Evolutionary conservation across 2,113 vertebrate genomes (phyloP).

Genomic region (Phocoena sinus): DNA sequence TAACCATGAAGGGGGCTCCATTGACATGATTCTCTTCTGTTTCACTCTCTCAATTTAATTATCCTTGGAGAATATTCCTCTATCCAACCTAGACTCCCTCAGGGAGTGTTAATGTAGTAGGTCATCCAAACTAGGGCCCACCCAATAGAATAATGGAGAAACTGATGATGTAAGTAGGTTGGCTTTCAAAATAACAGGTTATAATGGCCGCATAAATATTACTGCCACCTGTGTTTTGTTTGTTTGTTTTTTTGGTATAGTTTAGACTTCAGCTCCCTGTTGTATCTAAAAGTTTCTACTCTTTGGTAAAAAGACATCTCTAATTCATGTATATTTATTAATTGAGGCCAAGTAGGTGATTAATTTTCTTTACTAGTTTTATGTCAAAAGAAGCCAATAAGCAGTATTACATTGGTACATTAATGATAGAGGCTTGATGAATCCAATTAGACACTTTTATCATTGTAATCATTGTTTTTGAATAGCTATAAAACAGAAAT

Average conservation of each 20-base stretch:
- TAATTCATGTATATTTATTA: not conserved
- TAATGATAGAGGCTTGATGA: not conserved
- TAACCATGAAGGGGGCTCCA: slow-evolving; percentile 62
- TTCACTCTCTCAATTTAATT: slow-evolving; percentile 71
- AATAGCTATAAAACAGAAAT: not conserved
- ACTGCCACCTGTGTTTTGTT: not conserved
- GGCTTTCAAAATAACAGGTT: slow-evolving; percentile 30
- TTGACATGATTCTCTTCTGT: slow-evolving; percentile 59
- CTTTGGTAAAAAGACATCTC: not conserved
- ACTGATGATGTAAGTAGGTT: slow-evolving; percentile 14
- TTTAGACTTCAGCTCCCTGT: not conserved
- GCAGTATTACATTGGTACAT: not conserved
- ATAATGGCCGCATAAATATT: not conserved
- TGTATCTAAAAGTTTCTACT: not conserved
- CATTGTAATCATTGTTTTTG: not conserved
- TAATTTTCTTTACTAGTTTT: slow-evolving; percentile 15
- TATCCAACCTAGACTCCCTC: slow-evolving; percentile 62
- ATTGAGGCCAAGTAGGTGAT: not conserved
- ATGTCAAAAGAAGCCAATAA: not conserved
- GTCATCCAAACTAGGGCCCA: slow-evolving; percentile 58
- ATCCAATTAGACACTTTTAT: not conserved
- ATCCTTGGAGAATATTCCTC: slow-evolving; percentile 65
- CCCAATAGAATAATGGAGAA: slow-evolving; percentile 30
- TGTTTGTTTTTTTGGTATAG: not conserved
- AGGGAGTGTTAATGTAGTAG: slow-evolving; percentile 63